A percentile compares a stretch with the other conserved stretches of the same genome.
Evolutionary conservation across 2,888 invertebrate species (phyloP).

Genomic region (Stenolophus ochropezus): DNA sequence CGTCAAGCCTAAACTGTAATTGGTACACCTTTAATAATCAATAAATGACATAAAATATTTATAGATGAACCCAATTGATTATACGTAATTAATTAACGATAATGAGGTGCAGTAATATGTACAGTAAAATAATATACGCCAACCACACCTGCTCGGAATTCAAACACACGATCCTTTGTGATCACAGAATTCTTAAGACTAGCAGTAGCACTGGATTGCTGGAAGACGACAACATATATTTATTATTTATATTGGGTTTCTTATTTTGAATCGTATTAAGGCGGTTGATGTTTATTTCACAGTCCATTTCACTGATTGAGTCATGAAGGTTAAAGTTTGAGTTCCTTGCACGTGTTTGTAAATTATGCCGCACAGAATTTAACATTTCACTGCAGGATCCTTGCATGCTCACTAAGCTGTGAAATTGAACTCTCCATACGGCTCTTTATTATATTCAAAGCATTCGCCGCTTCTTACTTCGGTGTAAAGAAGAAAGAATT

Average conservation of each 20-base stretch:
- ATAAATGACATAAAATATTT: too few species aligned
- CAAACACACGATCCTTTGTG: too few species aligned
- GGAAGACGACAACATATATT: too few species aligned
- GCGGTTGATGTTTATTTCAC: conserved; percentile 3
- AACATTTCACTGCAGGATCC: conserved; percentile 30
- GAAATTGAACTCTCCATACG: conserved; percentile 47
- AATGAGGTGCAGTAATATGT: too few species aligned
- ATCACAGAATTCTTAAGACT: too few species aligned
- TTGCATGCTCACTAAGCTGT: conserved; percentile 50
- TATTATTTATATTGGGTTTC: neutral
- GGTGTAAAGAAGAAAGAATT: neutral
- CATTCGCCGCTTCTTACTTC: conserved; percentile 2
- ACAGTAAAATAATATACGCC: too few species aligned
- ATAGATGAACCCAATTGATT: too few species aligned
- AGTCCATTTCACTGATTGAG: conserved; percentile 18
- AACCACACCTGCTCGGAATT: too few species aligned
- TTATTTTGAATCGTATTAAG: neutral
- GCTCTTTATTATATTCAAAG: conserved; percentile 40
- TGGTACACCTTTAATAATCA: too few species aligned
- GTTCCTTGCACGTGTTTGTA: conserved; percentile 44
- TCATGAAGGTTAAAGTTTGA: conserved; percentile 14
- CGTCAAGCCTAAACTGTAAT: too few species aligned
- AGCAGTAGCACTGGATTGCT: too few species aligned
- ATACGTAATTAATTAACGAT: too few species aligned
- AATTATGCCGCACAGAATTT: conserved; percentile 44